A percentile compares a stretch with the other conserved stretches of the same genome.
These are phyloP conservation scores for Syngnathus acus DNA, from an alignment of 2,797 vertebrate species.

Conservation along the genomic window DNA sequence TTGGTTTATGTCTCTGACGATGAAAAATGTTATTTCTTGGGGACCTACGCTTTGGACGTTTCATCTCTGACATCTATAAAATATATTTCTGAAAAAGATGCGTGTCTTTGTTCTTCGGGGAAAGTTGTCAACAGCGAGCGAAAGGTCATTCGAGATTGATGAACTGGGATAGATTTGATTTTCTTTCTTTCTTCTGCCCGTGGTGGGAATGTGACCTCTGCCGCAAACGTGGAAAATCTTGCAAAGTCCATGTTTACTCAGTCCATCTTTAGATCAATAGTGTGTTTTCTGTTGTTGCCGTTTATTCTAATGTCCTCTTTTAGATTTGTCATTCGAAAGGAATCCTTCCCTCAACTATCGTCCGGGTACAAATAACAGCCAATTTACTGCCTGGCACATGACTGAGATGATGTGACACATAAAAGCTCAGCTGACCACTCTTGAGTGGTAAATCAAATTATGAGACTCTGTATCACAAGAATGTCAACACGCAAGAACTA, in stretches of 20 bases:
- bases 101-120: slow-evolving; percentile 19
- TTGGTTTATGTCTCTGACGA: slow-evolving; percentile 73
- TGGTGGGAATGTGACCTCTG: neutral
- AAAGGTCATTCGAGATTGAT: neutral
- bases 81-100: slow-evolving; percentile 76
- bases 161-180: neutral
- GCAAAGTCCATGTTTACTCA: slow-evolving; percentile 31
- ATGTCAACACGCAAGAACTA: slow-evolving; percentile 12
- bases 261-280: neutral
- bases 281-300: too few species aligned
- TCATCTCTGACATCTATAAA: slow-evolving; percentile 80
- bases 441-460: slow-evolving; percentile 50
- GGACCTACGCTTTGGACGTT: slow-evolving; percentile 72
- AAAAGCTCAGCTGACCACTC: slow-evolving; percentile 52
- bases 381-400: slow-evolving; percentile 22
- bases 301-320: neutral
- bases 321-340: neutral
- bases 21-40: slow-evolving; percentile 57
- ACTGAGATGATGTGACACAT: slow-evolving; percentile 10
- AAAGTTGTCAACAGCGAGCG: neutral
- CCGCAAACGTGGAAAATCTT: neutral
- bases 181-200: neutral
- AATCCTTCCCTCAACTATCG: neutral
- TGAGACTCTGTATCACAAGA: slow-evolving; percentile 27
- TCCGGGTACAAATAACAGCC: neutral